Conservation (phyloP, 2,888 invertebrate genomes). For the Cactoblastis cactorum region DNA sequence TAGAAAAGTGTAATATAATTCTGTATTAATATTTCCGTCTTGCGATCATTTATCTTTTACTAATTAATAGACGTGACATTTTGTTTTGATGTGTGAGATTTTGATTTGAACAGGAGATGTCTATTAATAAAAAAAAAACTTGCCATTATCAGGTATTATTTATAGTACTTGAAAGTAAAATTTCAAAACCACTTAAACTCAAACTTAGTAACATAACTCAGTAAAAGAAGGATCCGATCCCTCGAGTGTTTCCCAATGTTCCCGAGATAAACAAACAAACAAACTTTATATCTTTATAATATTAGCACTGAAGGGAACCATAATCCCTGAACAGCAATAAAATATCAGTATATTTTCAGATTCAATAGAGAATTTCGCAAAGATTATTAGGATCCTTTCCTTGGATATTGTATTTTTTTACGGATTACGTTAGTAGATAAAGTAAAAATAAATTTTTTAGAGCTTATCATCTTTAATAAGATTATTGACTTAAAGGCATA, state of each 20-base stretch:
- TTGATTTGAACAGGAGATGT: too few species aligned
- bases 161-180: not conserved
- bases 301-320: conserved; percentile 5
- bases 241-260: conserved; percentile 5
- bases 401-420: not conserved
- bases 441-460: too few species aligned
- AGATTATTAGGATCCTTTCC: not conserved
- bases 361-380: conserved; percentile 8
- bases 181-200: not conserved
- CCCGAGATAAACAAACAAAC: conserved; percentile 7
- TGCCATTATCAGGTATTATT: too few species aligned
- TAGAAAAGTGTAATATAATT: too few species aligned
- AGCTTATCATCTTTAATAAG: too few species aligned
- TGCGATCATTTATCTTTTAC: too few species aligned
- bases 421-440: too few species aligned
- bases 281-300: conserved; percentile 10
- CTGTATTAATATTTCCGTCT: too few species aligned
- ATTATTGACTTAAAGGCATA: too few species aligned
- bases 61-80: too few species aligned
- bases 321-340: conserved; percentile 9
- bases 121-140: too few species aligned
- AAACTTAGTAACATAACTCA: not conserved
- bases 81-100: too few species aligned
- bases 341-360: conserved; percentile 7
- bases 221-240: conserved; percentile 1